Evolutionary conservation across 2,113 vertebrate genomes (phyloP), one percentile per base, ranked within the genome.

Genomic region (Brachionichthys hirsutus): DNA sequence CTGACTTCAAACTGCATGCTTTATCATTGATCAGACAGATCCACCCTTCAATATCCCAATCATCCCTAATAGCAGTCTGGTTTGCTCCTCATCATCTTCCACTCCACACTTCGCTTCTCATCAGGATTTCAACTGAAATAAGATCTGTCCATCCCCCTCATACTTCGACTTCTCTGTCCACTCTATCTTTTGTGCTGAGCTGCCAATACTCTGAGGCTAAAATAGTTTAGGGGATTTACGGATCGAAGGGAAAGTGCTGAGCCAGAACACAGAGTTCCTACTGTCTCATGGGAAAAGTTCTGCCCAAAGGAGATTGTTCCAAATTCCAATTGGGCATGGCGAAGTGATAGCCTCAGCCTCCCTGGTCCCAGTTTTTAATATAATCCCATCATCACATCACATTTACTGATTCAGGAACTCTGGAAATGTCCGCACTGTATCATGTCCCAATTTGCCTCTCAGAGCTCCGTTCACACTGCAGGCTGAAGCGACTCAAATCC

Each of bases 281-380:
- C 53, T 69, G 50, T 79, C 65, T 71, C 45, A 30, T 61, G 44
- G 66, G 58, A 67, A 51, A 73, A 77, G 73, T 78, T 73, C 58
- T 50, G 60, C 58, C 54, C 40, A 64, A 59, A 76, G 57, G 59
- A 83, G 78, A 85, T 78, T 81, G 77, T 73, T 85, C 62, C 64
- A 76, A 85, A 85, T 80, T 87, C 75, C 81, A 81, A 84, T 87
- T 84, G 84, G 75, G 55, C 73, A 12, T 62, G 58, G 35, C 22
- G 18, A 63, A 55, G 62, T 68, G 77, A 82, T 76, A 73, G 69
- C 75, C 41, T 73, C 59, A 73, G 54, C 70, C 41, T 35, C 50
- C 46, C 52, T 34, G 55, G 75, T 77, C 77, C 64, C 67, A 13
- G 17, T 71, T 75, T 75, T 42, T 73, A 67, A 74, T 72, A 73